Percentiles rank a stretch among this genome's conserved stretches.
Evolutionary conservation across 2,888 invertebrate species (phyloP).

Genomic region (Taenaris catops): DNA sequence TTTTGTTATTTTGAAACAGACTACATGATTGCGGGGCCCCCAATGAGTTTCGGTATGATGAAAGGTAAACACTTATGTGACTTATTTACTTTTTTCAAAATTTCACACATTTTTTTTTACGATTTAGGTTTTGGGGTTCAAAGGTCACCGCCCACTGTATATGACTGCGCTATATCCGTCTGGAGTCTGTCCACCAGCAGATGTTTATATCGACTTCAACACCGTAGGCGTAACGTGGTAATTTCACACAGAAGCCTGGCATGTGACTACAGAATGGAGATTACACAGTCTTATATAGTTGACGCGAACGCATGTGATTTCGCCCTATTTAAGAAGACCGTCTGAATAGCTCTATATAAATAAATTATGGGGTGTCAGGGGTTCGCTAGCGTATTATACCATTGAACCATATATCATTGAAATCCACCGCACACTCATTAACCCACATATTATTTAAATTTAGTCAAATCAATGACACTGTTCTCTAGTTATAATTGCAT

Average conservation of each 20-base stretch:
- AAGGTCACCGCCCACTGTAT: slow-evolving; percentile 10
- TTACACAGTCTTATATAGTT: slow-evolving; percentile 6
- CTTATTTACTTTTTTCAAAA: slow-evolving; percentile 57
- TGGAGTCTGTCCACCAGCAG: slow-evolving; percentile 1
- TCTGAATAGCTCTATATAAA: too few relatives aligned
- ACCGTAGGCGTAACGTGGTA: too few relatives aligned
- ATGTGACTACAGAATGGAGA: slow-evolving; percentile 1
- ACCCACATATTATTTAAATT: too few relatives aligned
- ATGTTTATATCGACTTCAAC: too few relatives aligned
- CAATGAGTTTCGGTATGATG: slow-evolving; percentile 92
- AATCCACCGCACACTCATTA: too few relatives aligned
- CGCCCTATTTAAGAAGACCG: too few relatives aligned
- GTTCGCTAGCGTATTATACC: too few relatives aligned
- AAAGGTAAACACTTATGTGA: slow-evolving; percentile 84
- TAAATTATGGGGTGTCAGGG: too few relatives aligned
- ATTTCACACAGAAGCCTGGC: neutral
- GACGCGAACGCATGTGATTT: too few relatives aligned
- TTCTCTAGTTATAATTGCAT: too few relatives aligned
- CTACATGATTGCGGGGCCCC: slow-evolving; percentile 88
- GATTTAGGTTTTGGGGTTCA: slow-evolving; percentile 46
- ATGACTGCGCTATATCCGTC: slow-evolving; percentile 3
- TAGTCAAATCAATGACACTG: too few relatives aligned
- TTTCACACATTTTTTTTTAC: slow-evolving; percentile 52
- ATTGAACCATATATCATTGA: too few relatives aligned
- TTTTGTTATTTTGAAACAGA: slow-evolving; percentile 83